Percentiles rank a stretch among this genome's conserved stretches.
phyloP scores from a whole-genome alignment of 2,888 invertebrate species.

The Phyllotreta striolata region DNA sequence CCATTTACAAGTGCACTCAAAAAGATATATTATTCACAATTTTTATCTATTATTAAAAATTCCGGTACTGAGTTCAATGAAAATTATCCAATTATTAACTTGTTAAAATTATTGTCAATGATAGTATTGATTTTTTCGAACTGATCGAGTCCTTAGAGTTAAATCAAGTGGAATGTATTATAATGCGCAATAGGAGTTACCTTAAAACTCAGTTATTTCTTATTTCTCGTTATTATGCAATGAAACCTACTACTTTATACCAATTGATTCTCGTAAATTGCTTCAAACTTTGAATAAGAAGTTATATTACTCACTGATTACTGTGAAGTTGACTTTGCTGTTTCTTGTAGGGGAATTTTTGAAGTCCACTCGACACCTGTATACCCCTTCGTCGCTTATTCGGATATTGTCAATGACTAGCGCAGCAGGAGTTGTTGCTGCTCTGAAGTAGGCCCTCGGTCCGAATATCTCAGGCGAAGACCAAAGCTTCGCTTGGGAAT shows the following conservation, averaged over 20 bases:
- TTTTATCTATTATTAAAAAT: too few species aligned
- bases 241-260: neutral
- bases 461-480: constrained; percentile 67
- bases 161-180: too few species aligned
- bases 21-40: too few species aligned
- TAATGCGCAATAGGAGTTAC: too few species aligned
- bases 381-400: constrained; percentile 72
- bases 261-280: neutral
- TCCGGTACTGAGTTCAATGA: too few species aligned
- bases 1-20: too few species aligned
- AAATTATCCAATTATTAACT: too few species aligned
- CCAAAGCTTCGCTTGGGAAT: constrained; percentile 67
- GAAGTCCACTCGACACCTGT: constrained; percentile 78
- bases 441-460: constrained; percentile 66
- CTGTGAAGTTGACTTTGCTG: constrained; percentile 76
- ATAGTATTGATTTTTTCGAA: too few species aligned
- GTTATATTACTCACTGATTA: constrained; percentile 69
- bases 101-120: too few species aligned
- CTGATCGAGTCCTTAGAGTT: too few species aligned
- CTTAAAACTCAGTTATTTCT: too few species aligned
- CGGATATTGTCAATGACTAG: constrained; percentile 67
- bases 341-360: constrained; percentile 77
- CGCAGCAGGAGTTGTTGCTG: constrained; percentile 67
- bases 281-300: neutral
- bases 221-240: too few species aligned